Evolutionary conservation across 2,113 vertebrate species (phyloP), one percentile per base, ranked within the genome.

Genomic region (Chlorodrepanis virens): DNA sequence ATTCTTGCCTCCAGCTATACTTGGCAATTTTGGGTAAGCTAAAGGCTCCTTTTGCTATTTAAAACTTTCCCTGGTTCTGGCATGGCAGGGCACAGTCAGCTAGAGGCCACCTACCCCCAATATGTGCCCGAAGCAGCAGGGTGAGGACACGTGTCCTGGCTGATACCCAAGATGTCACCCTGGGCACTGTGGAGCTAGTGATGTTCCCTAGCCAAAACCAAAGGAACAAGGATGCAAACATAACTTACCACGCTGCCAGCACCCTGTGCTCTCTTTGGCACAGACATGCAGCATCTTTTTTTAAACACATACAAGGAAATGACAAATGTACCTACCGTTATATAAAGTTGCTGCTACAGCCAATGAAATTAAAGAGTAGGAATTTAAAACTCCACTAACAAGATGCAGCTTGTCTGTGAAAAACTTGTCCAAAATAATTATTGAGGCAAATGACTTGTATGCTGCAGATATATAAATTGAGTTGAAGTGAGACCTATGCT

Each of bases 71-170:
- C 31, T 45, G 59, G 24, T 52, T 75, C 79, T 68, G 4, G 35
- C 59, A 39, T 27, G 24, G 35, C 8, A 9, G 25, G 17, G 52
- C 64, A 50, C 23, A 2, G 3, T 31, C 79, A 88, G 40, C 72
- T 61, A 52, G 27, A 81, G 65, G 68, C 64, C 79, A 87, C 33
- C 39, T 56, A 63, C 35, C 47, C 24, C 14, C 17, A 68, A 33
- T 35, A 20, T 0, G 1, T 14, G 37, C 14, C 40, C 0, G 0
- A 67, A 67, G 77, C 81, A 65, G 69, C 11, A 4, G 69, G 69
- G 42, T 29, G 37, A 91, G 28, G 90, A 69, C 64, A 50, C 1
- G 0, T 2, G 2, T 52, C 74, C 78, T 67, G 27, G 44, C 40
- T 39, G n/a, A 40, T 7, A 74, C 16, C 42, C 4, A 17, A 17